These are phyloP conservation scores for Gallinago nigripennis DNA, from an alignment of 2,797 vertebrate species.

Conservation along the genomic window DNA sequence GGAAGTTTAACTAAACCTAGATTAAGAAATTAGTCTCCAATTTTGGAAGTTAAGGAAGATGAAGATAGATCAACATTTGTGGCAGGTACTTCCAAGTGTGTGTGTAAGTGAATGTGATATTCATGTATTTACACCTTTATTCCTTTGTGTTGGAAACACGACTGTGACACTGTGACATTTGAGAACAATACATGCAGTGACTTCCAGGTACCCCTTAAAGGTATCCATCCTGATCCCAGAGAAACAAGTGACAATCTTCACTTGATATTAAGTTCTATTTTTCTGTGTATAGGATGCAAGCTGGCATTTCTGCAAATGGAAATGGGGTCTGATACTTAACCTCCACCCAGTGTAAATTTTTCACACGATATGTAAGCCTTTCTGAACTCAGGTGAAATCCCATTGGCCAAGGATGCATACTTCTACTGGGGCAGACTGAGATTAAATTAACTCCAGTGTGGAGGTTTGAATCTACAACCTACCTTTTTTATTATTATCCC, in stretches of 20 bases:
- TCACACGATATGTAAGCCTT: background rate
- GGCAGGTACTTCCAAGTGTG: background rate
- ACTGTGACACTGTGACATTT: background rate
- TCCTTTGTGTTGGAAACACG: background rate
- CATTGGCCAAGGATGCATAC: background rate
- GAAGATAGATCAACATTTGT: background rate
- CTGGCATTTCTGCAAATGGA: background rate
- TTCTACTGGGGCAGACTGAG: background rate
- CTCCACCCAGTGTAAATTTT: background rate
- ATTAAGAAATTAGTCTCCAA: slow-evolving; percentile 62
- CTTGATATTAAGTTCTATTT: background rate
- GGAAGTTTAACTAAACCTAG: slow-evolving; percentile 74
- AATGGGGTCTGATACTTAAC: background rate
- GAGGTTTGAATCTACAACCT: background rate
- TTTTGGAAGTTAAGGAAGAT: slow-evolving; percentile 43
- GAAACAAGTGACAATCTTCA: background rate
- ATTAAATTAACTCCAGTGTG: background rate
- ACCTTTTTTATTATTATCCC: background rate
- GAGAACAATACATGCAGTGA: background rate
- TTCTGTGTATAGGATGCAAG: background rate
- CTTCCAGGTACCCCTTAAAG: background rate
- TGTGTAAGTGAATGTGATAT: background rate
- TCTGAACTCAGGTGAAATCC: background rate
- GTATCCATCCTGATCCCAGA: background rate
- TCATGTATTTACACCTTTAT: background rate